Conservation (phyloP, 2,888 invertebrate genomes). For the Meganola albula region DNA sequence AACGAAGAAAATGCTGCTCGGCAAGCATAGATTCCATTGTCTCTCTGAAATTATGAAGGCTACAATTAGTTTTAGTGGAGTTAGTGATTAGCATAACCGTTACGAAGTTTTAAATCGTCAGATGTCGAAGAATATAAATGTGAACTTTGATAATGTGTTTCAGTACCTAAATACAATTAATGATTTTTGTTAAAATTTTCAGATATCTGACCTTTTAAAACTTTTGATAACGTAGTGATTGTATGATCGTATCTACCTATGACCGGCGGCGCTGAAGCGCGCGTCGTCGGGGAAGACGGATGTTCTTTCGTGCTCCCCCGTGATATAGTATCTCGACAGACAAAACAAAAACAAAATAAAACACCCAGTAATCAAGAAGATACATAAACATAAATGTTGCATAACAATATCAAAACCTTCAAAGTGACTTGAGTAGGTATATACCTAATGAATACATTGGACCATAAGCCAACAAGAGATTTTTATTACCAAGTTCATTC, state of each 20-base stretch:
- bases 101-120: no score
- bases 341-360: constrained; percentile 71
- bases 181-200: no score
- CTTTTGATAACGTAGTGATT: constrained; percentile 31
- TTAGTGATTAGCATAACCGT: constrained; percentile 9
- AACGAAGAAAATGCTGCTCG: constrained; percentile 89
- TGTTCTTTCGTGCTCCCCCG: constrained; percentile 74
- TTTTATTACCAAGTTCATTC: no score
- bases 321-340: constrained; percentile 77
- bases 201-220: constrained; percentile 1
- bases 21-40: constrained; percentile 94
- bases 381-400: no score
- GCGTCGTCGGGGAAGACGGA: constrained; percentile 73
- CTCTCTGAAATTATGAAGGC: constrained; percentile 80
- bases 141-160: no score
- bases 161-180: no score
- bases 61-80: constrained; percentile 15
- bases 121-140: no score
- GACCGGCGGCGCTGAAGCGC: constrained; percentile 71
- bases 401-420: no score
- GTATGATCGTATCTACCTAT: constrained; percentile 67
- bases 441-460: no score
- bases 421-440: no score
- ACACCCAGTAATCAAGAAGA: constrained; percentile 35
- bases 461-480: no score